Conservation (phyloP, 2,888 invertebrate genomes). For the Papilio protenor region DNA sequence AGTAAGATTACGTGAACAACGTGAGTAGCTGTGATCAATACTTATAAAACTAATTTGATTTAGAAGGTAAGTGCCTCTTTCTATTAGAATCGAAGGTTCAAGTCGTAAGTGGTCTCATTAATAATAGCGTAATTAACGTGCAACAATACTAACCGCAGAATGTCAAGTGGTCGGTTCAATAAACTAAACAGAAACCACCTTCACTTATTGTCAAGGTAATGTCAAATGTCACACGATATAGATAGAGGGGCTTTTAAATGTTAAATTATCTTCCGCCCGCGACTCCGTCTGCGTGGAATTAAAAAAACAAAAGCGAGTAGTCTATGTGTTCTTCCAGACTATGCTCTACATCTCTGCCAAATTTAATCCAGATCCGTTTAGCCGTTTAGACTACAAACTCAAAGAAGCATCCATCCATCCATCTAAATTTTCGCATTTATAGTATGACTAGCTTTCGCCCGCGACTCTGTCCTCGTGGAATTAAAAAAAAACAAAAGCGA, state of each 20-base stretch:
- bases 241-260: conserved; percentile 29
- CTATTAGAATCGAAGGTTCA: conserved; percentile 53
- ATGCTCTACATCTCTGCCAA: no score
- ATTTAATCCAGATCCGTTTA: no score
- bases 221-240: conserved; percentile 11
- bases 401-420: no score
- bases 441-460: no score
- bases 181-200: conserved; percentile 18
- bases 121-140: conserved; percentile 48
- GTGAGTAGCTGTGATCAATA: neutral
- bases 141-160: conserved; percentile 44
- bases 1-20: no score
- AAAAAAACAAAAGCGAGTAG: no score
- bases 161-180: conserved; percentile 41
- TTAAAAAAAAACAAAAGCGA: no score
- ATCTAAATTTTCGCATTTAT: no score
- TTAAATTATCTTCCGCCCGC: neutral
- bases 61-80: conserved; percentile 50
- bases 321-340: no score
- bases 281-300: no score
- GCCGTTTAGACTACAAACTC: no score
- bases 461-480: no score
- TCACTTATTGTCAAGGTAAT: conserved; percentile 19
- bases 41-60: conserved; percentile 37
- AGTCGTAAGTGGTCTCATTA: conserved; percentile 52